phyloP scores from a whole-genome alignment of 35 echinoderm and acorn worm species.

The Acanthaster planci region DNA sequence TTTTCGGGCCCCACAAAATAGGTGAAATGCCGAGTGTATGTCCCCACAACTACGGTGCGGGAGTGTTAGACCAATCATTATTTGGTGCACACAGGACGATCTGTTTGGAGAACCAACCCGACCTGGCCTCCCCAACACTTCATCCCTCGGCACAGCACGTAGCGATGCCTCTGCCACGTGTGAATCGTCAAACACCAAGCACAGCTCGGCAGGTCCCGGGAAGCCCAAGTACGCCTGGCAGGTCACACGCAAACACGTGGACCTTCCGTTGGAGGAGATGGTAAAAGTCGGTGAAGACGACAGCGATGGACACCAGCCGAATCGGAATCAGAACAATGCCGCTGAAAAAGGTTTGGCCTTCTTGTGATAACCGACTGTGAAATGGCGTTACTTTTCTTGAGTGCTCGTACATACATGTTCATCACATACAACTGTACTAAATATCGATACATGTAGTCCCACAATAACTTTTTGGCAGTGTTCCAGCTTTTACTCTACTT shows the following conservation, averaged over 20 bases:
- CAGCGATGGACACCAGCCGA: slow-evolving; percentile 6
- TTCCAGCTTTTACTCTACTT: no score
- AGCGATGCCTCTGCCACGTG: slow-evolving; percentile 34
- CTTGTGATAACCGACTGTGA: no score
- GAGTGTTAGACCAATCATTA: no score
- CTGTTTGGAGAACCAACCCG: slow-evolving; percentile 31
- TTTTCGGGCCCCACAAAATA: no score
- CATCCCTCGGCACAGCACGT: slow-evolving; percentile 21
- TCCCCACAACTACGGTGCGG: no score
- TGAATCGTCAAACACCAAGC: background rate
- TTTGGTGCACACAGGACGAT: slow-evolving; percentile 30
- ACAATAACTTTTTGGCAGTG: no score
- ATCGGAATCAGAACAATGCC: slow-evolving; percentile 48
- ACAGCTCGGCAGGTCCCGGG: background rate
- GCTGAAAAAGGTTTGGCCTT: background rate
- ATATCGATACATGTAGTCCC: no score
- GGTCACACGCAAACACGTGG: slow-evolving; percentile 86
- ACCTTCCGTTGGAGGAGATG: slow-evolving; percentile 80
- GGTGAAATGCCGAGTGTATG: no score
- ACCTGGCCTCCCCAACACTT: background rate
- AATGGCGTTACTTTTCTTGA: no score
- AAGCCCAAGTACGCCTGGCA: slow-evolving; percentile 98
- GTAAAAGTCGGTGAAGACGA: slow-evolving; percentile 54
- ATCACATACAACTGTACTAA: no score
- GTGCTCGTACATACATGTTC: no score